These are phyloP conservation scores for Microcaecilia unicolor DNA, from an alignment of 2,797 vertebrate genomes.

Conservation along the genomic window DNA sequence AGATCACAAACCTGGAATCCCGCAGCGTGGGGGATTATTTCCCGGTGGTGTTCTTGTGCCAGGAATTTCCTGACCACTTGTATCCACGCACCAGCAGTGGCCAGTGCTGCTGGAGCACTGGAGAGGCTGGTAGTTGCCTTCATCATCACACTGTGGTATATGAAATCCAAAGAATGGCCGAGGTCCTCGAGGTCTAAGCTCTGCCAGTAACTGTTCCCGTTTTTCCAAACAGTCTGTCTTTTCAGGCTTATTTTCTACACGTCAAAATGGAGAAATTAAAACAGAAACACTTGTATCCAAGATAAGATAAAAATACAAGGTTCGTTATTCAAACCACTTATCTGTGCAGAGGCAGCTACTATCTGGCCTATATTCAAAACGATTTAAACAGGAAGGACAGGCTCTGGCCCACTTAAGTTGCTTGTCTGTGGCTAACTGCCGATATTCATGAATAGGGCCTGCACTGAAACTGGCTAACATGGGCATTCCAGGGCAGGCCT, in stretches of 20 bases:
- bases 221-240: constrained; percentile 27
- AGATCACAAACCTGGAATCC: constrained; percentile 48
- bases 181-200: neutral
- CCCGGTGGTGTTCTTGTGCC: constrained; percentile 62
- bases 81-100: constrained; percentile 79
- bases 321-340: too few species aligned
- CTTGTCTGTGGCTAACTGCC: too few species aligned
- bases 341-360: too few species aligned
- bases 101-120: constrained; percentile 71
- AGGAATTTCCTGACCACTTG: constrained; percentile 50
- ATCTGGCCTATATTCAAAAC: too few species aligned
- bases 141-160: constrained; percentile 44
- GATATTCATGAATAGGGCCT: too few species aligned
- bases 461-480: too few species aligned
- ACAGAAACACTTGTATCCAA: too few species aligned
- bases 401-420: too few species aligned
- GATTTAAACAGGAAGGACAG: too few species aligned
- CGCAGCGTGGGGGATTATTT: constrained; percentile 39
- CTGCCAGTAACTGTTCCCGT: neutral
- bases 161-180: constrained; percentile 3
- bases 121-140: constrained; percentile 56
- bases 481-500: too few species aligned
- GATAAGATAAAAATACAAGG: too few species aligned
- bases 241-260: neutral
- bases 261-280: neutral